phyloP scores from a whole-genome alignment of 2,113 vertebrate genomes.

The Guaruba guarouba region DNA sequence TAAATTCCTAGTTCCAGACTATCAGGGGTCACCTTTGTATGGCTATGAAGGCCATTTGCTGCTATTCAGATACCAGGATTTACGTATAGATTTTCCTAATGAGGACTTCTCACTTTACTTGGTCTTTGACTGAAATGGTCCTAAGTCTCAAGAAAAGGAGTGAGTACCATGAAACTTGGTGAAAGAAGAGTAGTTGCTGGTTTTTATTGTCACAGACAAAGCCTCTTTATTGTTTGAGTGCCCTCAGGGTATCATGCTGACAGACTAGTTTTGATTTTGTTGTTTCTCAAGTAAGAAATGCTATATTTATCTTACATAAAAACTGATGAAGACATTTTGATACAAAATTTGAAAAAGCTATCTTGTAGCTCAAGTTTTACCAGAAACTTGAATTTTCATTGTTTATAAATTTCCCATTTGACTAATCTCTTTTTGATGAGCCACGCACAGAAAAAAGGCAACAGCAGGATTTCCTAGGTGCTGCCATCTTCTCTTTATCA shows the following conservation, averaged over 20 bases:
- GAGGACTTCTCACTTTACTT: not conserved
- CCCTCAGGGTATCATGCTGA: not conserved
- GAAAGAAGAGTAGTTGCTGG: constrained; percentile 43
- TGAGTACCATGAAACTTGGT: constrained; percentile 21
- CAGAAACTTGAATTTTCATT: not conserved
- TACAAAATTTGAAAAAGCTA: constrained; percentile 21
- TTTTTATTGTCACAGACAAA: constrained; percentile 58
- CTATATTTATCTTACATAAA: constrained; percentile 16
- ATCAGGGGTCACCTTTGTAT: not conserved
- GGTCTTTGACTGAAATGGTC: constrained; percentile 3
- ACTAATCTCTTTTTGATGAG: not conserved
- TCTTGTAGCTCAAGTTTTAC: constrained; percentile 4
- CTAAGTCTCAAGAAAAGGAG: not conserved
- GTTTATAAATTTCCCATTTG: not conserved
- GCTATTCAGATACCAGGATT: not conserved
- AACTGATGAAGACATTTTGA: constrained; percentile 8
- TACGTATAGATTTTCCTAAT: not conserved
- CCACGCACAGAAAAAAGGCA: not conserved
- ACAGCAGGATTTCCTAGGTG: not conserved
- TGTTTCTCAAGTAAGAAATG: constrained; percentile 53
- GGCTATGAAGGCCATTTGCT: not conserved
- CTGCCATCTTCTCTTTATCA: not conserved
- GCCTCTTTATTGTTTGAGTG: constrained; percentile 33
- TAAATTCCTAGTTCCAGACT: not conserved
- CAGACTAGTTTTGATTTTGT: constrained; percentile 62